A percentile compares a stretch with the other conserved stretches of the same genome.
Evolutionary conservation across 2,113 vertebrate species (phyloP).

Genomic region (Rhinolophus sinicus): DNA sequence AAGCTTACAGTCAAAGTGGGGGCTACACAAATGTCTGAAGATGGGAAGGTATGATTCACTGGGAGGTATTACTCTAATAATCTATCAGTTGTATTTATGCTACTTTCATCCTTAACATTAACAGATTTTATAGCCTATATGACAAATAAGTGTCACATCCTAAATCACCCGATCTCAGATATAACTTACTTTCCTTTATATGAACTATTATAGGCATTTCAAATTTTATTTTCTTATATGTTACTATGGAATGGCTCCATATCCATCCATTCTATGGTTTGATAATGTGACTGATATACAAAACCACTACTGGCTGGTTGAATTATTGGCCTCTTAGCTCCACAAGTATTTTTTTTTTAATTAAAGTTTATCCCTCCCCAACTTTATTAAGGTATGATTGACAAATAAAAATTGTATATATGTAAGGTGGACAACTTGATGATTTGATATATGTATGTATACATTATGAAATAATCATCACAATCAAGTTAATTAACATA

Average conservation of each 20-base stretch:
- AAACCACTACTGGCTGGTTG: neutral
- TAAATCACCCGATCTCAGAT: neutral
- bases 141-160: neutral
- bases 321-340: neutral
- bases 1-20: neutral
- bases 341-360: neutral
- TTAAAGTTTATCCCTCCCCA: neutral
- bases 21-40: neutral
- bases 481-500: neutral
- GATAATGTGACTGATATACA: neutral
- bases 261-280: neutral
- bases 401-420: neutral
- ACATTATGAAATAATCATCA: neutral
- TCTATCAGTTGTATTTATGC: neutral
- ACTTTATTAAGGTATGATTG: neutral
- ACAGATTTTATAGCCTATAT: neutral
- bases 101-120: neutral
- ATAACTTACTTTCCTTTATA: neutral
- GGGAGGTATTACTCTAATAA: neutral
- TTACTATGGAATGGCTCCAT: neutral
- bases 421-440: neutral
- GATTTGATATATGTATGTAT: neutral
- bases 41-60: neutral
- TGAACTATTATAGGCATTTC: neutral
- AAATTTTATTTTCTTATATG: neutral